A percentile compares a stretch with the other conserved stretches of the same genome.
Conservation (phyloP, 2,797 vertebrate genomes). For the Chelonia mydas region DNA sequence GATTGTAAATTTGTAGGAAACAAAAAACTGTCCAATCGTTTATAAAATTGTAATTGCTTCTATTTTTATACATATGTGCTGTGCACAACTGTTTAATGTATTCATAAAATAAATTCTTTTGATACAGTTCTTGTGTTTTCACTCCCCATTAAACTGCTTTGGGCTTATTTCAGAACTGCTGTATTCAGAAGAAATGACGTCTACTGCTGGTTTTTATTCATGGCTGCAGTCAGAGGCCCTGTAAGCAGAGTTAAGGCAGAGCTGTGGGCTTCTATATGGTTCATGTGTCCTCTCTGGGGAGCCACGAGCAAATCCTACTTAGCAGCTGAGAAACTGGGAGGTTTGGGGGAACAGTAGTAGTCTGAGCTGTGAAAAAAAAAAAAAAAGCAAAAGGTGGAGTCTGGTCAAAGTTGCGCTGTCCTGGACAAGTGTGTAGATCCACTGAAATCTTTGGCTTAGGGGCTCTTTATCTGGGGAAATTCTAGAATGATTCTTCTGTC, state of each 20-base stretch:
- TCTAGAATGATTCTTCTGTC: neutral
- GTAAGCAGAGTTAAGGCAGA: neutral
- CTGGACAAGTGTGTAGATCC: neutral
- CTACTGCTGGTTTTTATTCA: neutral
- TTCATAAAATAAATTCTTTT: slow-evolving; percentile 91
- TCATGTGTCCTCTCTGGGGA: neutral
- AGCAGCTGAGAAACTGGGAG: neutral
- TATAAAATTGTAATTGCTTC: slow-evolving; percentile 91
- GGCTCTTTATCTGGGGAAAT: neutral
- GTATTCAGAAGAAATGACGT: neutral
- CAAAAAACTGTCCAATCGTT: slow-evolving; percentile 86
- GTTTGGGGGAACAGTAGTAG: neutral
- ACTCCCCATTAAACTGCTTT: slow-evolving; percentile 56
- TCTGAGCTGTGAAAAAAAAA: neutral
- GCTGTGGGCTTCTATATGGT: neutral
- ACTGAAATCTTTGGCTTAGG: neutral
- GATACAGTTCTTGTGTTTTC: slow-evolving; percentile 81
- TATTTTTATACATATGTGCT: slow-evolving; percentile 97
- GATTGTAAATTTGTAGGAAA: slow-evolving; percentile 89
- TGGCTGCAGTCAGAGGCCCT: neutral
- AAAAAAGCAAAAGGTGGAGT: neutral
- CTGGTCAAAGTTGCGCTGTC: neutral
- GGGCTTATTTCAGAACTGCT: neutral
- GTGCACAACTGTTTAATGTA: slow-evolving; percentile 94
- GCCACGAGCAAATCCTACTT: neutral